Evolutionary conservation across 2,888 invertebrate species (phyloP).

Genomic region (Dioctria rufipes): DNA sequence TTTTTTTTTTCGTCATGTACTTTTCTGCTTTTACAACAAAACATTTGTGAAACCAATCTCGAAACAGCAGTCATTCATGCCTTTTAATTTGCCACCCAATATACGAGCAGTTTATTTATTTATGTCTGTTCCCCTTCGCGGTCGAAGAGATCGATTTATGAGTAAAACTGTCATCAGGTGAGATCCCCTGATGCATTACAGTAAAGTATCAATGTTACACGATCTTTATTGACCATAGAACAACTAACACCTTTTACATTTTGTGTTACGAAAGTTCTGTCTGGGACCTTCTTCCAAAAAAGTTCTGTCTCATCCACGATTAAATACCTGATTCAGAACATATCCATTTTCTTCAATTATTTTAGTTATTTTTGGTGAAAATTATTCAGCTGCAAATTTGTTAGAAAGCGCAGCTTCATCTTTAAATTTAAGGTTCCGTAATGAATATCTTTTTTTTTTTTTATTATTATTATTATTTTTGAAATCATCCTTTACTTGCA

Average conservation of each 20-base stretch:
- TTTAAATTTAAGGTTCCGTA: no score
- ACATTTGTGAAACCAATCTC: constrained; percentile 57
- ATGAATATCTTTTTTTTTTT: no score
- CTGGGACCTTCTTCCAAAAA: constrained; percentile 62
- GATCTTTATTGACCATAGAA: constrained; percentile 58
- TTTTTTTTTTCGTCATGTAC: no score
- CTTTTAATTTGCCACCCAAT: constrained; percentile 61
- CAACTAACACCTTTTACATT: constrained; percentile 60
- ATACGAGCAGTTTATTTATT: constrained; percentile 61
- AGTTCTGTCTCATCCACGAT: constrained; percentile 60
- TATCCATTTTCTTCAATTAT: constrained; percentile 51
- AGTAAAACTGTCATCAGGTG: constrained; percentile 62
- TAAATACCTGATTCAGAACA: constrained; percentile 58
- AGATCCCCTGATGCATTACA: constrained; percentile 63
- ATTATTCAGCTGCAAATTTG: constrained; percentile 23
- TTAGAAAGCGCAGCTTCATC: no score
- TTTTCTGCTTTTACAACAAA: constrained; percentile 42
- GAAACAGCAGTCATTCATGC: constrained; percentile 59
- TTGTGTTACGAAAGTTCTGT: constrained; percentile 62
- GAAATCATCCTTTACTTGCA: no score
- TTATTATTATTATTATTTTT: no score
- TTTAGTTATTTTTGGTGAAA: constrained; percentile 39
- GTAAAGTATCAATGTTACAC: constrained; percentile 62
- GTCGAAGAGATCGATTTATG: constrained; percentile 56
- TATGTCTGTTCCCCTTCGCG: no score